Evolutionary conservation across 2,888 invertebrate genomes (phyloP).

Genomic region (Sinhomidia bicolor): DNA sequence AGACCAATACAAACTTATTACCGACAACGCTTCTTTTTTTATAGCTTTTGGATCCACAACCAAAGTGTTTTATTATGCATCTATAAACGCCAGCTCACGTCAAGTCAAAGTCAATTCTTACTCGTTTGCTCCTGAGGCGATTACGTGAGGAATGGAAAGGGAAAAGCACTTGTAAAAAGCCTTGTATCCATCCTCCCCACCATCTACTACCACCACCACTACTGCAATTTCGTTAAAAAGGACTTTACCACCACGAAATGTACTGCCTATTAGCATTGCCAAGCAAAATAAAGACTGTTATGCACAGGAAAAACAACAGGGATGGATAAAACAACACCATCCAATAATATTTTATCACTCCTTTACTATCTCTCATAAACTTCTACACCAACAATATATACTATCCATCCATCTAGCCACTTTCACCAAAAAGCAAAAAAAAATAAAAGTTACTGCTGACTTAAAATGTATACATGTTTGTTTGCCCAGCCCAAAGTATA

Average conservation of each 20-base stretch:
- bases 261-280: not conserved
- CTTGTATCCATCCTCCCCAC: not conserved
- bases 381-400: not conserved
- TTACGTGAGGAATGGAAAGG: slow-evolving; percentile 59
- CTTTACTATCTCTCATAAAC: not conserved
- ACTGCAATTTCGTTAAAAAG: slow-evolving; percentile 55
- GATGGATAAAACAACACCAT: not conserved
- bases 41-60: slow-evolving; percentile 17
- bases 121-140: slow-evolving; percentile 62
- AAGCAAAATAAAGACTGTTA: not conserved
- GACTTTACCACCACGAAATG: slow-evolving; percentile 6
- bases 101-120: slow-evolving; percentile 66
- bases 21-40: not conserved
- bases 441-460: slow-evolving; percentile 23
- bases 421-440: not conserved
- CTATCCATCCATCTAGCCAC: not conserved
- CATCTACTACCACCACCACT: slow-evolving; percentile 15
- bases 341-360: slow-evolving; percentile 28
- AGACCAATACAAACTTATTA: not conserved
- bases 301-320: not conserved
- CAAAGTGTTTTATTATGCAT: slow-evolving; percentile 66
- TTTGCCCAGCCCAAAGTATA: slow-evolving; percentile 3
- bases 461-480: slow-evolving; percentile 35
- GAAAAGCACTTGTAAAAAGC: slow-evolving; percentile 47
- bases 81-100: slow-evolving; percentile 60